These are phyloP conservation scores for Amyelois transitella DNA, from an alignment of 1,140 invertebrate species.

Conservation along the genomic window DNA sequence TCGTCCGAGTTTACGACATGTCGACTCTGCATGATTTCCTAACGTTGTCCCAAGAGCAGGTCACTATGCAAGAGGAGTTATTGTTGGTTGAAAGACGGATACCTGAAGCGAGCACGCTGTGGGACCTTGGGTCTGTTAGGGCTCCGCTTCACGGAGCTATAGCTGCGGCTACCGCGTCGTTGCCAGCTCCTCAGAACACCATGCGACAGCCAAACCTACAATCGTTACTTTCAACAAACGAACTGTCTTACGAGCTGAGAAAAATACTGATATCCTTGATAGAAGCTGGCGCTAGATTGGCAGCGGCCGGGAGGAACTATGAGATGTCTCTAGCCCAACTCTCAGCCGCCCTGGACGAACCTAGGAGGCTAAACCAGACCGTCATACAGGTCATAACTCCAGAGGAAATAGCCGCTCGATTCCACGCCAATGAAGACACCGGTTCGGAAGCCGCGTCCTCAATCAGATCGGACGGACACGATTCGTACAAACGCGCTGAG, in stretches of 20 bases:
- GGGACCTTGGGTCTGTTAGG: slow-evolving; percentile 54
- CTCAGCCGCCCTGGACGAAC: slow-evolving; percentile 51
- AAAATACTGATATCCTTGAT: slow-evolving; percentile 62
- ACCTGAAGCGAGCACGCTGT: slow-evolving; percentile 51
- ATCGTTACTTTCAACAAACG: slow-evolving; percentile 54
- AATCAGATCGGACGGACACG: slow-evolving; percentile 12
- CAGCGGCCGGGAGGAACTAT: slow-evolving; percentile 53
- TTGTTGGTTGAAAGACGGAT: slow-evolving; percentile 46
- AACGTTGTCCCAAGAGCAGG: slow-evolving; percentile 46
- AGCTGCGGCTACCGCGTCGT: slow-evolving; percentile 51
- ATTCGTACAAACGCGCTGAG: slow-evolving; percentile 40
- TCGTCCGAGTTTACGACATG: slow-evolving; percentile 51
- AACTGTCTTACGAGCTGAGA: slow-evolving; percentile 51
- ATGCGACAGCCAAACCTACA: slow-evolving; percentile 54
- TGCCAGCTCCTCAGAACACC: slow-evolving; percentile 35
- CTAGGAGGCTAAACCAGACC: slow-evolving; percentile 27
- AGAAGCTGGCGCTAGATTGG: slow-evolving; percentile 55
- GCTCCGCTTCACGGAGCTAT: slow-evolving; percentile 48
- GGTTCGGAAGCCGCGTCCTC: slow-evolving; percentile 8
- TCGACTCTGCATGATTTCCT: slow-evolving; percentile 52
- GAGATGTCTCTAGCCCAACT: slow-evolving; percentile 49
- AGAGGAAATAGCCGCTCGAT: slow-evolving; percentile 44
- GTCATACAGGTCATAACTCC: slow-evolving; percentile 55
- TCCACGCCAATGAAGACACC: slow-evolving; percentile 21
- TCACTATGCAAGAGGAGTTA: slow-evolving; percentile 50